phyloP scores from a whole-genome alignment of 1,140 invertebrate species.

The Zaprionus taronus region DNA sequence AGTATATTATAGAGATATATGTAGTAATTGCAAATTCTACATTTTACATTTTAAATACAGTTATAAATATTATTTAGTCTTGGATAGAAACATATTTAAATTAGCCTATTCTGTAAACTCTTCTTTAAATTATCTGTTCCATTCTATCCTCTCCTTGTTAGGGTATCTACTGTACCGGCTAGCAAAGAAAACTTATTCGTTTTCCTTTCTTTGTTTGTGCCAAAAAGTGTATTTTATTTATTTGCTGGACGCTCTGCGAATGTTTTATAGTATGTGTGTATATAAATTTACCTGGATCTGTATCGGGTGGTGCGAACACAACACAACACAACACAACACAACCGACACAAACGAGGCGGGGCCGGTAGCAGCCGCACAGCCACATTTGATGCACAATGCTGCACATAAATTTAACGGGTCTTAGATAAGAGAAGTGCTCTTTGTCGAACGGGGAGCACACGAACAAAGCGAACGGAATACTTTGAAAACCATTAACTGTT shows the following conservation, averaged over 20 bases:
- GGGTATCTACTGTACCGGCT: not conserved
- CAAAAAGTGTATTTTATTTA: conserved; percentile 72
- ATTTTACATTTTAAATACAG: too few species aligned
- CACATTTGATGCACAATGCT: conserved; percentile 44
- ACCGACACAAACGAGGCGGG: too few species aligned
- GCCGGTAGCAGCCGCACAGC: not conserved
- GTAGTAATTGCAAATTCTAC: too few species aligned
- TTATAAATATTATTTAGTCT: too few species aligned
- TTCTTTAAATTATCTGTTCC: too few species aligned
- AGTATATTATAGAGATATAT: not conserved
- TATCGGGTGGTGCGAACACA: conserved; percentile 48
- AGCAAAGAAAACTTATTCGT: not conserved
- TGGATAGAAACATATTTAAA: not conserved
- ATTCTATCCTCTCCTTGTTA: not conserved
- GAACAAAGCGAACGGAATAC: conserved; percentile 21
- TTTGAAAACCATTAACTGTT: conserved; percentile 47
- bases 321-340: conserved; percentile 30
- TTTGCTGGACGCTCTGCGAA: conserved; percentile 67
- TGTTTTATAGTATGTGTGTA: conserved; percentile 44
- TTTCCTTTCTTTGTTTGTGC: conserved; percentile 42
- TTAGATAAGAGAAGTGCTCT: conserved; percentile 67
- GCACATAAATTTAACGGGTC: conserved; percentile 75
- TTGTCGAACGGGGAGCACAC: conserved; percentile 47
- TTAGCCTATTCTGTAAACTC: too few species aligned
- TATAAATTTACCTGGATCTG: conserved; percentile 59